phyloP scores from a whole-genome alignment of 2,113 vertebrate species.

The Mastomys coucha region DNA sequence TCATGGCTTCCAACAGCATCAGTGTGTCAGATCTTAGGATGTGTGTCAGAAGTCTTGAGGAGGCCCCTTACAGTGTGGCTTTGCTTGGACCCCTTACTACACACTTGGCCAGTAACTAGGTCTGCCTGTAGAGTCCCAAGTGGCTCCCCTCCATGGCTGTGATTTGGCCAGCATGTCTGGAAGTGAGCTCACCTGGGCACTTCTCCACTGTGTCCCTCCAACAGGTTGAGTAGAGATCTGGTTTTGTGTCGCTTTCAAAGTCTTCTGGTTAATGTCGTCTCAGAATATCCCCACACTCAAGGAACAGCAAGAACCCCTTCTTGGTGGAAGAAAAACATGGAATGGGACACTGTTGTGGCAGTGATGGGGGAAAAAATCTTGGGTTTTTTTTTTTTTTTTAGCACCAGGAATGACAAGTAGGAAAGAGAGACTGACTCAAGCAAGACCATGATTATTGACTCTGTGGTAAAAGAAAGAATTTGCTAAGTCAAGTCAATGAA shows the following conservation, averaged over 20 bases:
- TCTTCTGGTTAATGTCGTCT: neutral
- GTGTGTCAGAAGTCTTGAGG: neutral
- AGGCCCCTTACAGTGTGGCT: neutral
- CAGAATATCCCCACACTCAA: neutral
- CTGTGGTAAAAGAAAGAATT: neutral
- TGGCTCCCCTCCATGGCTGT: neutral
- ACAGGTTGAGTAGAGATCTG: neutral
- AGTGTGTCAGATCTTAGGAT: neutral
- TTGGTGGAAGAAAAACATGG: neutral
- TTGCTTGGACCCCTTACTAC: neutral
- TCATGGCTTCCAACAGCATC: neutral
- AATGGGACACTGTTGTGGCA: neutral
- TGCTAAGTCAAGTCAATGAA: slow-evolving; percentile 11
- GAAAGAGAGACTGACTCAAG: slow-evolving; percentile 17
- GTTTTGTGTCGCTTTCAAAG: neutral
- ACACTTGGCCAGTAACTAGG: neutral
- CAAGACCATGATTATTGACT: neutral
- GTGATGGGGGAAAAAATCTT: slow-evolving; percentile 15
- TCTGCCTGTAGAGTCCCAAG: neutral
- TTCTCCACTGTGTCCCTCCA: neutral
- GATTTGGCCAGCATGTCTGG: neutral
- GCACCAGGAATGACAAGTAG: neutral
- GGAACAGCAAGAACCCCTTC: neutral
- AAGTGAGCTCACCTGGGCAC: neutral
- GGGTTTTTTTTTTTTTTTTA: neutral